Evolutionary conservation across 1,140 invertebrate genomes (phyloP).

Genomic region (Lepidotrigona ventralis): DNA sequence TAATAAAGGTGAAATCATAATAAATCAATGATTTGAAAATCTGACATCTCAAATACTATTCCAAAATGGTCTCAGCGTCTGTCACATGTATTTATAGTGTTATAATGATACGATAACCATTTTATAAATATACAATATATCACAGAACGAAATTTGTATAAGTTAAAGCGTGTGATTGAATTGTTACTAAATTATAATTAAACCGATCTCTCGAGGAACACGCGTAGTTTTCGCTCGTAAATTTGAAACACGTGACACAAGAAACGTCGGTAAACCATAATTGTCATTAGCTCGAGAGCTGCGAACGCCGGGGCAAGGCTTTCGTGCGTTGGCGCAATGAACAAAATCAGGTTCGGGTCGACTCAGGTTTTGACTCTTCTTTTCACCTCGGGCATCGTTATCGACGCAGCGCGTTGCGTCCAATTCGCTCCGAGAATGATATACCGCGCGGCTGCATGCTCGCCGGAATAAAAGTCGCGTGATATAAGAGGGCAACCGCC

Average conservation of each 20-base stretch:
- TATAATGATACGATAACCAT: not conserved
- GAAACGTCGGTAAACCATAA: not conserved
- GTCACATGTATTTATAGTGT: not conserved
- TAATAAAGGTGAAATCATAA: too few species aligned
- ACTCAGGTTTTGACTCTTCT: slow-evolving; percentile 52
- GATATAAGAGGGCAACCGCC: slow-evolving; percentile 58
- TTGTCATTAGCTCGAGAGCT: not conserved
- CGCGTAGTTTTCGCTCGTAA: too few species aligned
- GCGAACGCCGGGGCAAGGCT: not conserved
- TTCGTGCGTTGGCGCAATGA: slow-evolving; percentile 43
- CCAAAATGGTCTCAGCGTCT: too few species aligned
- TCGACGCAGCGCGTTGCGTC: slow-evolving; percentile 41
- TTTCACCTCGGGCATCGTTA: slow-evolving; percentile 61
- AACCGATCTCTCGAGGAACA: too few species aligned
- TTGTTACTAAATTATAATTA: too few species aligned
- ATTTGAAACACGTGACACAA: too few species aligned
- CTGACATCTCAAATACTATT: too few species aligned
- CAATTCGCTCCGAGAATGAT: slow-evolving; percentile 45
- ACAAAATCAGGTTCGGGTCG: not conserved
- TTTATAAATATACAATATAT: too few species aligned
- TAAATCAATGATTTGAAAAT: too few species aligned
- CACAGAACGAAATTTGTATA: too few species aligned
- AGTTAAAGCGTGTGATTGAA: too few species aligned
- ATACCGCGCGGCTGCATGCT: slow-evolving; percentile 56
- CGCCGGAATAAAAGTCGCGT: slow-evolving; percentile 53